Evolutionary conservation across 2,113 vertebrate genomes (phyloP).

Genomic region (Malaclemys terrapin): DNA sequence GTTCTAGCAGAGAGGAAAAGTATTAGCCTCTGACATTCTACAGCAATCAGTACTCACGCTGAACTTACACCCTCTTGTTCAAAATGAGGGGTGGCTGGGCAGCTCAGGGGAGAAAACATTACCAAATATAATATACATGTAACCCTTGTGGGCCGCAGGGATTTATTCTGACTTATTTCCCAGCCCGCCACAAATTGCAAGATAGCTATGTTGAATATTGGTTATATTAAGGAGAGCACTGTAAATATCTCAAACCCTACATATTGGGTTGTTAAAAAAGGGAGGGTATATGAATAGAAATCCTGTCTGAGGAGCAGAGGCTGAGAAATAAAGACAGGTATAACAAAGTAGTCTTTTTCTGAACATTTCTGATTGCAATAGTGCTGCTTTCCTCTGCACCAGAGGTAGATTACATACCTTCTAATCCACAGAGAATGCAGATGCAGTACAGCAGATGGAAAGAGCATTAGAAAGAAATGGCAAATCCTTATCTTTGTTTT

Average conservation of each 20-base stretch:
- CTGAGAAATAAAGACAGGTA: background rate
- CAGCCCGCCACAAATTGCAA: background rate
- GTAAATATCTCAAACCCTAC: background rate
- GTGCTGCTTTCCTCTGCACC: background rate
- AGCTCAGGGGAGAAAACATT: background rate
- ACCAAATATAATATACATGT: background rate
- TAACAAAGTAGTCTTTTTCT: background rate
- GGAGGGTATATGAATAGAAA: background rate
- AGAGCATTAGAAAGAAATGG: background rate
- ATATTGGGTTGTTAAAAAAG: background rate
- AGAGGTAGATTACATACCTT: background rate
- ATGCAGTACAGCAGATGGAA: background rate
- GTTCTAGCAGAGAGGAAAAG: conserved; percentile 3
- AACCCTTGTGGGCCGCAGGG: background rate
- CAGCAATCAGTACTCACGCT: background rate
- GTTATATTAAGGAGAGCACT: accelerated
- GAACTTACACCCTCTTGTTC: background rate
- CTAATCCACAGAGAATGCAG: background rate
- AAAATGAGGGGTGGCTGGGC: background rate
- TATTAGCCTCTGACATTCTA: conserved; percentile 20
- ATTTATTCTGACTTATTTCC: background rate
- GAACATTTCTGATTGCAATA: background rate
- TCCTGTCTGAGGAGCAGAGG: background rate
- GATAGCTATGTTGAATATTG: background rate
- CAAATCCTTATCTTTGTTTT: background rate